Percentiles rank a stretch among this genome's conserved stretches.
Evolutionary conservation across 2,888 invertebrate genomes (phyloP).

Genomic region (Orthosia gracilis): DNA sequence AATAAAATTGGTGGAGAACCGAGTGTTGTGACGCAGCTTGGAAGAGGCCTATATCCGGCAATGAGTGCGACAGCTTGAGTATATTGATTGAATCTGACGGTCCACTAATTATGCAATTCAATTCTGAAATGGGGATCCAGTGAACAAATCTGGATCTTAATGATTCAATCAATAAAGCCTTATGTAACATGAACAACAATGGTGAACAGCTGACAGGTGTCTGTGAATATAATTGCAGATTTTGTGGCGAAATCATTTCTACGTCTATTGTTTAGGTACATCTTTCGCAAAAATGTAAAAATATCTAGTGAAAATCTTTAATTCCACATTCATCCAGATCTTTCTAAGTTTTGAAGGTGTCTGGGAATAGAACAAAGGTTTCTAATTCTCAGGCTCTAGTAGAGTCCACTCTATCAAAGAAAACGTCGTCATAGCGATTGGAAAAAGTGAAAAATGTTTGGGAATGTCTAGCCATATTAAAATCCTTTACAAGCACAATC

Average conservation of each 20-base stretch:
- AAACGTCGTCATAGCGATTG: too few relatives aligned
- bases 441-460: too few relatives aligned
- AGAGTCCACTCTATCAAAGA: too few relatives aligned
- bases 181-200: slow-evolving; percentile 4
- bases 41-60: not conserved
- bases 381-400: too few relatives aligned
- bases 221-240: slow-evolving; percentile 9
- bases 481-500: too few relatives aligned
- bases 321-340: not conserved
- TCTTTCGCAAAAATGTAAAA: too few relatives aligned
- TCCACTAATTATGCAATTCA: not conserved
- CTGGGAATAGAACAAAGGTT: not conserved
- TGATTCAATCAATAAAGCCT: slow-evolving; percentile 10
- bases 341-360: not conserved
- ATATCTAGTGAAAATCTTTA: too few relatives aligned
- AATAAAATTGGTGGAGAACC: not conserved
- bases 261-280: slow-evolving; percentile 7
- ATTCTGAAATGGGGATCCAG: not conserved
- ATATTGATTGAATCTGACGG: not conserved
- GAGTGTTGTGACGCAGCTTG: not conserved
- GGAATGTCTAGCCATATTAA: too few relatives aligned
- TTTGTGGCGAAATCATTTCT: not conserved
- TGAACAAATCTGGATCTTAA: not conserved
- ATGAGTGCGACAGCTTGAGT: not conserved
- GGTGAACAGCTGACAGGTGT: slow-evolving; percentile 4